Conservation (phyloP, 2,888 invertebrate genomes). For the Chydorus sphaericus region DNA sequence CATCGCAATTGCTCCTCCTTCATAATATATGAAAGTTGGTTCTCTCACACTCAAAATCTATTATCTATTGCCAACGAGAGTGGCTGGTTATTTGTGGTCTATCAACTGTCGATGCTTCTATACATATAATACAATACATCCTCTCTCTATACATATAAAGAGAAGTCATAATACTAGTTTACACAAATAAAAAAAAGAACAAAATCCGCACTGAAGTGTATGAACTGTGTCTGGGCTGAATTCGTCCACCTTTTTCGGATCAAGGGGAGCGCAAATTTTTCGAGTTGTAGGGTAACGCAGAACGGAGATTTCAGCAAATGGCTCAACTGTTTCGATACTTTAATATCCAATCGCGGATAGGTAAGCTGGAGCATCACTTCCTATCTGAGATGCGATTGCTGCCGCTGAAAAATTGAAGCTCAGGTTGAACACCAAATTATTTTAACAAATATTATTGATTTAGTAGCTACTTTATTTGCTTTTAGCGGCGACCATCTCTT, state of each 20-base stretch:
- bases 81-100: too few relatives aligned
- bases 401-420: neutral
- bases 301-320: constrained; percentile 98
- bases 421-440: neutral
- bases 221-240: constrained; percentile 63
- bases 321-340: constrained; percentile 88
- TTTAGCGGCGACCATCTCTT: constrained; percentile 35
- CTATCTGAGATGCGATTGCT: constrained; percentile 33
- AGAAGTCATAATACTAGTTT: too few relatives aligned
- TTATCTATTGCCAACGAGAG: too few relatives aligned
- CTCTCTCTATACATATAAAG: too few relatives aligned
- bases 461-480: constrained; percentile 40
- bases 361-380: constrained; percentile 81
- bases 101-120: too few relatives aligned
- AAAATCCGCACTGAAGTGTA: constrained; percentile 53
- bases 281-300: constrained; percentile 95
- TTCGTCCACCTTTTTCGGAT: constrained; percentile 46
- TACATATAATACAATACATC: too few relatives aligned
- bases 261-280: constrained; percentile 78
- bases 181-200: too few relatives aligned
- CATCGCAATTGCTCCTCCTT: too few relatives aligned
- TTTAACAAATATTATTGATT: neutral
- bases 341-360: constrained; percentile 89
- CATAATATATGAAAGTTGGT: too few relatives aligned
- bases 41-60: too few relatives aligned